A percentile compares a stretch with the other conserved stretches of the same genome.
These are phyloP conservation scores for Steatornis caripensis DNA, from an alignment of 2,113 vertebrate genomes.

Conservation along the genomic window DNA sequence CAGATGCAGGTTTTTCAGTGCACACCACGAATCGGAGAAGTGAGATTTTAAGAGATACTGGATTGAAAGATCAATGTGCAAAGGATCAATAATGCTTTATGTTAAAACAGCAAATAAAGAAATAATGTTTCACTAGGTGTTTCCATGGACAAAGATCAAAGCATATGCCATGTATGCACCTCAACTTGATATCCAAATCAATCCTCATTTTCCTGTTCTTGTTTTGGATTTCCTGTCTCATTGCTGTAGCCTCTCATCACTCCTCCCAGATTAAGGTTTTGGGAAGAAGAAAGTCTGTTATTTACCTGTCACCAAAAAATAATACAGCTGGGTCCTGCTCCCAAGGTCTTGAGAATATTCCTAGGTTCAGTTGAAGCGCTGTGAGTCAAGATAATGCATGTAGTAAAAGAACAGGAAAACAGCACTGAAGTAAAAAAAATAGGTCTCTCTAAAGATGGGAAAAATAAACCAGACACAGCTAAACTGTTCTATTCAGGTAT, in stretches of 20 bases:
- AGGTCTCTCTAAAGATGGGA: not conserved
- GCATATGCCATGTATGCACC: not conserved
- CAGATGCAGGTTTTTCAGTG: not conserved
- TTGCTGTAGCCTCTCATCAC: not conserved
- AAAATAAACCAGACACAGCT: not conserved
- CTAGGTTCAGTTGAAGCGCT: accelerated
- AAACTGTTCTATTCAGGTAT: not conserved
- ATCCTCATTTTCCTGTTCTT: not conserved
- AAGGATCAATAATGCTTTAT: not conserved
- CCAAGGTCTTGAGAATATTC: not conserved
- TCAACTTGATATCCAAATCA: not conserved
- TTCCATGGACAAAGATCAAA: not conserved
- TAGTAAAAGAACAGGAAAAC: not conserved
- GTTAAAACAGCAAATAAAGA: not conserved
- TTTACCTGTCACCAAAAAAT: not conserved
- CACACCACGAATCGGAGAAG: not conserved
- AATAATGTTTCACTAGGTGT: not conserved
- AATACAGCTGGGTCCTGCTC: not conserved
- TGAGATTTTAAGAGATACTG: not conserved
- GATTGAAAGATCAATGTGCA: not conserved
- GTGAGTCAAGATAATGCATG: not conserved
- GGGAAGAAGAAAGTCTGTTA: not conserved
- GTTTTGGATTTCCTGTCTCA: not conserved
- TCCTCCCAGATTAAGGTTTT: not conserved
- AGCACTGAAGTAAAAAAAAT: not conserved